Percentiles rank a stretch among this genome's conserved stretches.
Evolutionary conservation across 2,113 vertebrate genomes (phyloP).

Genomic region (Todiramphus saurophagus): DNA sequence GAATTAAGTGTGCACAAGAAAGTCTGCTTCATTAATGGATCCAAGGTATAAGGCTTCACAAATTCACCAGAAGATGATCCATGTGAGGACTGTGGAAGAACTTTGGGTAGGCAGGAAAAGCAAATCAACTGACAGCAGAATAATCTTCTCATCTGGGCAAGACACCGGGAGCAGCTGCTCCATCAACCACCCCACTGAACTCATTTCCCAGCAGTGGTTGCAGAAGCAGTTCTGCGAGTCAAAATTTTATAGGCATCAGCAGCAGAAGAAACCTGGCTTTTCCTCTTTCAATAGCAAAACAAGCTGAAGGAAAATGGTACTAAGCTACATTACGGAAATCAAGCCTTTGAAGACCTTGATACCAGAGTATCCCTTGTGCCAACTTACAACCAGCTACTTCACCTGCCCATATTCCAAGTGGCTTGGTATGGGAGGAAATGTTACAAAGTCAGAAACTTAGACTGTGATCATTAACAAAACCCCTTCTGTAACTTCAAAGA

Average conservation of each 20-base stretch:
- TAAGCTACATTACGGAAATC: neutral
- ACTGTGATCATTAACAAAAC: neutral
- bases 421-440: neutral
- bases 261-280: constrained; percentile 24
- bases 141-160: constrained; percentile 53
- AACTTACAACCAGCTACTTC: neutral
- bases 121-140: constrained; percentile 51
- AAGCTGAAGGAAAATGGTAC: neutral
- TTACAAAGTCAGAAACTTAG: neutral
- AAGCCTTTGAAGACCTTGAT: neutral
- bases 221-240: constrained; percentile 50
- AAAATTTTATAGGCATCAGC: constrained; percentile 63
- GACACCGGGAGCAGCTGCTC: constrained; percentile 59
- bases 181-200: constrained; percentile 61
- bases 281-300: neutral
- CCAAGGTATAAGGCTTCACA: neutral
- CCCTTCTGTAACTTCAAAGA: neutral
- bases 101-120: neutral
- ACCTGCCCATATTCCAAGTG: neutral
- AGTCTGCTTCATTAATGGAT: constrained; percentile 51
- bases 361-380: neutral
- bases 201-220: constrained; percentile 63
- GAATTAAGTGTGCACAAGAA: constrained; percentile 46
- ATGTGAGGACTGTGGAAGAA: constrained; percentile 26
- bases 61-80: constrained; percentile 49